Evolutionary conservation across 1,140 invertebrate genomes (phyloP).

Genomic region (Stegodyphus dumicola): DNA sequence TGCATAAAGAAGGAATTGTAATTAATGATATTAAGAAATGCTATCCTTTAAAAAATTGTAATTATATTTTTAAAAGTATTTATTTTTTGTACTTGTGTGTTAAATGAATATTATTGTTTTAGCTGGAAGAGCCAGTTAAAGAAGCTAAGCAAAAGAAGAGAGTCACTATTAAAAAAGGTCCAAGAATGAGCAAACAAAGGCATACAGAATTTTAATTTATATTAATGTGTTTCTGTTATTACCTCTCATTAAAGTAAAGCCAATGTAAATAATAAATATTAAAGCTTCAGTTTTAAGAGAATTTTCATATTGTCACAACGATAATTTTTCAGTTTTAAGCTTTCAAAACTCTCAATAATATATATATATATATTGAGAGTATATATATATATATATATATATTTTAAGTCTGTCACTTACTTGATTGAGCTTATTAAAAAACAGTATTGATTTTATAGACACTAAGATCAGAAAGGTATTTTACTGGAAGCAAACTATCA

Average conservation of each 20-base stretch:
- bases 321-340: not conserved
- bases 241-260: not conserved
- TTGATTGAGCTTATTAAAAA: not conserved
- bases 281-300: not conserved
- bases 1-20: not conserved
- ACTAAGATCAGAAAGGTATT: too few relatives aligned
- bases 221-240: not conserved
- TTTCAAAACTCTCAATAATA: not conserved
- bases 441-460: not conserved
- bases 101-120: not conserved
- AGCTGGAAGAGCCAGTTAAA: not conserved
- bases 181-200: slow-evolving; percentile 36
- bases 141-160: slow-evolving; percentile 8
- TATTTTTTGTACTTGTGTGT: not conserved
- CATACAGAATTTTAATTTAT: slow-evolving; percentile 14
- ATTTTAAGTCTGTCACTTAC: not conserved
- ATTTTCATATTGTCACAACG: not conserved
- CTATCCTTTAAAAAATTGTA: not conserved
- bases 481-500: too few relatives aligned
- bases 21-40: not conserved
- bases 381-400: too few relatives aligned
- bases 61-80: not conserved
- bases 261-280: not conserved
- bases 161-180: slow-evolving; percentile 27
- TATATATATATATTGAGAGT: too few relatives aligned